Evolutionary conservation across 2,888 invertebrate species (phyloP).

Genomic region (Amorpha juglandis): DNA sequence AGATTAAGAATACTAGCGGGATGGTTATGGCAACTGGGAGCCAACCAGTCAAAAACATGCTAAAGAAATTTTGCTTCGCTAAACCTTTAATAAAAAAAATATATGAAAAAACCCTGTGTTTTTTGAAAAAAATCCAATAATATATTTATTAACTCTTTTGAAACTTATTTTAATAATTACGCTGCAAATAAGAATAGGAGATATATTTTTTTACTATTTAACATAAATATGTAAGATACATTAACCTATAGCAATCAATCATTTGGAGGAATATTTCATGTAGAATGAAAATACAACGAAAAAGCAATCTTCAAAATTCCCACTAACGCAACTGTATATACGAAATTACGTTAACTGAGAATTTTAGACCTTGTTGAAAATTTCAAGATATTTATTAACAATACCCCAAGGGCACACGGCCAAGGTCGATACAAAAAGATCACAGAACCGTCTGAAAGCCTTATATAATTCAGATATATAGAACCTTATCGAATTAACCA

Average conservation of each 20-base stretch:
- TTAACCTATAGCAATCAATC: too few species aligned
- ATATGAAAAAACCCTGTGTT: too few species aligned
- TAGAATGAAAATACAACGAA: not conserved
- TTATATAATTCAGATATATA: slow-evolving; percentile 17
- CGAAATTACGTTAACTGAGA: not conserved
- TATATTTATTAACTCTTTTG: too few species aligned
- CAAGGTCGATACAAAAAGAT: slow-evolving; percentile 19
- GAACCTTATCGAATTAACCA: slow-evolving; percentile 21
- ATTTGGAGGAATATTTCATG: too few species aligned
- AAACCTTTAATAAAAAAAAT: too few species aligned
- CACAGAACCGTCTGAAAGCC: not conserved
- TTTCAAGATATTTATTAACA: not conserved
- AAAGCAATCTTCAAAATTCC: not conserved
- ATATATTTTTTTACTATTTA: too few species aligned
- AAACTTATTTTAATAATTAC: too few species aligned
- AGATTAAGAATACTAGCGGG: not conserved
- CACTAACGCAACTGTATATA: not conserved
- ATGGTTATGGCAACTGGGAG: not conserved
- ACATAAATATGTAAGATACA: too few species aligned
- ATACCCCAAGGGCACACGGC: slow-evolving; percentile 2
- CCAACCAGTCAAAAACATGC: not conserved
- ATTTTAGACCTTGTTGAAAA: not conserved
- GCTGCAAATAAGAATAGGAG: too few species aligned
- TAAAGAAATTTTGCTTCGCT: too few species aligned
- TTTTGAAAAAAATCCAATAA: too few species aligned